phyloP scores from a whole-genome alignment of 23 tunicate genomes.

The Ascidia mentula region DNA sequence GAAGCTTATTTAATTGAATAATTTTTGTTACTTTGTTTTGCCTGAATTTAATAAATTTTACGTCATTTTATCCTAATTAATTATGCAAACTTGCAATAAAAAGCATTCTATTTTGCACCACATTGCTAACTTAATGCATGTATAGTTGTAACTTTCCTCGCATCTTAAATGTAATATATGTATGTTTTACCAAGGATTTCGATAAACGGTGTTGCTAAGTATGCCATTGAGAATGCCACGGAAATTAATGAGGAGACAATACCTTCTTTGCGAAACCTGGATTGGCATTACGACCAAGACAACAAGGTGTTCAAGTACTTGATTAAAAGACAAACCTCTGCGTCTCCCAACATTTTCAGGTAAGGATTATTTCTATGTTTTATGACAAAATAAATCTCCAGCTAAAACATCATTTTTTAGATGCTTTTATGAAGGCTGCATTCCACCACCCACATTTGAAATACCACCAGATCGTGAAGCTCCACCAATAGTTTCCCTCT shows the following conservation, averaged over 20 bases:
- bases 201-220: constrained; percentile 7
- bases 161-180: too few relatives aligned
- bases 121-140: too few relatives aligned
- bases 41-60: too few relatives aligned
- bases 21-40: too few relatives aligned
- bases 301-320: constrained; percentile 14
- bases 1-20: too few relatives aligned
- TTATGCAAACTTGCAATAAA: too few relatives aligned
- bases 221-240: not conserved
- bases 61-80: too few relatives aligned
- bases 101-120: too few relatives aligned
- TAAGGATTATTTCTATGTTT: too few relatives aligned
- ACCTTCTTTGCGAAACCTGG: not conserved
- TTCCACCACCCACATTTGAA: constrained; percentile 4
- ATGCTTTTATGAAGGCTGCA: constrained; percentile 58
- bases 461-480: constrained; percentile 30
- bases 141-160: too few relatives aligned
- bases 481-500: constrained; percentile 19
- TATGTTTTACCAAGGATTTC: constrained; percentile 7
- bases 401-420: constrained; percentile 20
- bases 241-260: not conserved
- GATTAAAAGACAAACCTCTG: not conserved
- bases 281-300: constrained; percentile 31
- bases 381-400: too few relatives aligned
- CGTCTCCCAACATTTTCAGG: constrained; percentile 8